phyloP scores from a whole-genome alignment of 2,888 invertebrate species.

The Tupiocoris notatus region DNA sequence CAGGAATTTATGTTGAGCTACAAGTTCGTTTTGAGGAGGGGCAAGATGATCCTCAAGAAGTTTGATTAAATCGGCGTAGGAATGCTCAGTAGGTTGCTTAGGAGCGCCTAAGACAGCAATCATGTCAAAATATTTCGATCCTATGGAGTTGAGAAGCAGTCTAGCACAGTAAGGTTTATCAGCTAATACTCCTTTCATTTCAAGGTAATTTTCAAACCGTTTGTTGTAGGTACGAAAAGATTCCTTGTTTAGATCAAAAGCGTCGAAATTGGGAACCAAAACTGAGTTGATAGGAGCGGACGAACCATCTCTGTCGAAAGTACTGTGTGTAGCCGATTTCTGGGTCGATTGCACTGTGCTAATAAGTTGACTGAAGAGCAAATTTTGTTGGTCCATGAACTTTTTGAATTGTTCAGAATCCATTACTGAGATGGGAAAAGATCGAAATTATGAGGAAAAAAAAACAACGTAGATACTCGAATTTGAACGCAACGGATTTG shows the following conservation, averaged over 20 bases:
- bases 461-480: no score
- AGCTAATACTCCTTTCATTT: not conserved
- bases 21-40: conserved; percentile 7
- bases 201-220: conserved; percentile 13
- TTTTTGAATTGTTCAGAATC: not conserved
- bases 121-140: conserved; percentile 8
- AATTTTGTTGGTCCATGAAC: not conserved
- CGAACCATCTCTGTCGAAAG: not conserved
- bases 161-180: not conserved
- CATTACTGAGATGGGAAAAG: no score
- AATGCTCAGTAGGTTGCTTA: not conserved
- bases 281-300: not conserved
- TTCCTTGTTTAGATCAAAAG: conserved; percentile 2
- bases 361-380: not conserved
- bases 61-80: not conserved
- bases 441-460: no score
- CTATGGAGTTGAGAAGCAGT: conserved; percentile 10
- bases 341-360: not conserved
- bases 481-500: no score
- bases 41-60: not conserved
- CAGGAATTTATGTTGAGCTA: conserved; percentile 13
- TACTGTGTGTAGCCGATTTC: no score
- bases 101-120: conserved; percentile 6
- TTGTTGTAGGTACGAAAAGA: not conserved
- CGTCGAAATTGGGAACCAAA: not conserved